A percentile compares a stretch with the other conserved stretches of the same genome.
phyloP scores from a whole-genome alignment of 2,113 vertebrate species.

The Cottus gobio region DNA sequence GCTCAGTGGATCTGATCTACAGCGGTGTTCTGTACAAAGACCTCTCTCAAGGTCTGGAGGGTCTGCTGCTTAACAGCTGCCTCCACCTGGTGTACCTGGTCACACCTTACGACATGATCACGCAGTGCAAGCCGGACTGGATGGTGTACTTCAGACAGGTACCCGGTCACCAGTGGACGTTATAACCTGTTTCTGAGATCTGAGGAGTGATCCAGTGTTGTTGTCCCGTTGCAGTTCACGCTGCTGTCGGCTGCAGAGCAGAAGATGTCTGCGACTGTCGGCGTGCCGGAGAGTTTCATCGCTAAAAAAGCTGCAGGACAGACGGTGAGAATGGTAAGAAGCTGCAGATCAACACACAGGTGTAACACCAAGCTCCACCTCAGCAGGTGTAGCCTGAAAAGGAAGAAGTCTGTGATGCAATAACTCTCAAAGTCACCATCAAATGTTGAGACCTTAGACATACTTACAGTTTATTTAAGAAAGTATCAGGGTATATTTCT shows the following conservation, averaged over 20 bases:
- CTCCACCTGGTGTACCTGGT: conserved; percentile 93
- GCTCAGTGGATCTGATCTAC: conserved; percentile 90
- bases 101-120: conserved; percentile 90
- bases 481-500: no score
- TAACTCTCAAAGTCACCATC: no score
- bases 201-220: not conserved
- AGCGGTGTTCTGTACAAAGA: conserved; percentile 90
- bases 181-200: not conserved
- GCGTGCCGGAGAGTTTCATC: conserved; percentile 93
- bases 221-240: conserved; percentile 82
- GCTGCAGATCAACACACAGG: not conserved
- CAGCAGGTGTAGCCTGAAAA: no score
- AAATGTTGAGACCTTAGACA: no score
- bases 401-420: no score
- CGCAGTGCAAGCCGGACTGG: conserved; percentile 91
- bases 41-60: conserved; percentile 90
- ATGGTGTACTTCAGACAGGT: conserved; percentile 94
- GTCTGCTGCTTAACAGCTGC: conserved; percentile 89
- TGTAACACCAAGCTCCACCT: no score
- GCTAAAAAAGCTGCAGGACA: conserved; percentile 92
- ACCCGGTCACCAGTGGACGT: not conserved
- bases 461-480: no score
- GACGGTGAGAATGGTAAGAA: conserved; percentile 88
- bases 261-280: conserved; percentile 87
- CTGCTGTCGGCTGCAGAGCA: conserved; percentile 89